phyloP scores from a whole-genome alignment of 2,888 invertebrate species.

The Diaphora mendica region DNA sequence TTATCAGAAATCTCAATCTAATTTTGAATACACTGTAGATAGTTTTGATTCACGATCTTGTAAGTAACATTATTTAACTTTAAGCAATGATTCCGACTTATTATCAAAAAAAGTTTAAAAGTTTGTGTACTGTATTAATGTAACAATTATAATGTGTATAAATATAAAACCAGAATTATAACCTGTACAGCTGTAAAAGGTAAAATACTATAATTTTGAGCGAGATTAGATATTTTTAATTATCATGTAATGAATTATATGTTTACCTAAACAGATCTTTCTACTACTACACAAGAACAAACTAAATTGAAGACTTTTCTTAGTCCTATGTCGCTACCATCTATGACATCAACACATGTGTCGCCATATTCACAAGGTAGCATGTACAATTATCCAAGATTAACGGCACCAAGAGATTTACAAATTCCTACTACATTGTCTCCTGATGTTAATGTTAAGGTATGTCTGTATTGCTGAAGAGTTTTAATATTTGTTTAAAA shows the following conservation, averaged over 20 bases:
- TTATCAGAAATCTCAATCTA: conserved; percentile 60
- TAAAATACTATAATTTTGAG: too few species aligned
- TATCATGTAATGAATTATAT: too few species aligned
- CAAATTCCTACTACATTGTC: conserved; percentile 64
- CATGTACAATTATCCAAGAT: conserved; percentile 67
- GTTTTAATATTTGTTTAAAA: too few species aligned
- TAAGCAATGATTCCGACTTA: too few species aligned
- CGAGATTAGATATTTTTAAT: too few species aligned
- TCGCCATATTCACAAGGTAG: conserved; percentile 67
- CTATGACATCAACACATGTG: conserved; percentile 66
- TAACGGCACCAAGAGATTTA: conserved; percentile 77
- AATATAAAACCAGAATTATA: background rate
- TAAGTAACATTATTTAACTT: conserved; percentile 55
- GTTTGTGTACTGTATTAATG: background rate
- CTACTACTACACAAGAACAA: conserved; percentile 46
- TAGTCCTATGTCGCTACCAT: conserved; percentile 74
- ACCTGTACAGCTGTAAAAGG: too few species aligned
- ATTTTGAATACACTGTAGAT: conserved; percentile 74
- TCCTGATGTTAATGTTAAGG: conserved; percentile 61
- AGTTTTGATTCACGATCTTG: conserved; percentile 76
- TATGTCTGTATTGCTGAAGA: background rate
- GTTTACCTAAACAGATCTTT: conserved; percentile 13
- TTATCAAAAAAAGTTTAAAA: too few species aligned
- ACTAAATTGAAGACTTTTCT: conserved; percentile 65
- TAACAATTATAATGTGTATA: background rate